These are phyloP conservation scores for Sipha maydis DNA, from an alignment of 2,888 invertebrate genomes.

Conservation along the genomic window DNA sequence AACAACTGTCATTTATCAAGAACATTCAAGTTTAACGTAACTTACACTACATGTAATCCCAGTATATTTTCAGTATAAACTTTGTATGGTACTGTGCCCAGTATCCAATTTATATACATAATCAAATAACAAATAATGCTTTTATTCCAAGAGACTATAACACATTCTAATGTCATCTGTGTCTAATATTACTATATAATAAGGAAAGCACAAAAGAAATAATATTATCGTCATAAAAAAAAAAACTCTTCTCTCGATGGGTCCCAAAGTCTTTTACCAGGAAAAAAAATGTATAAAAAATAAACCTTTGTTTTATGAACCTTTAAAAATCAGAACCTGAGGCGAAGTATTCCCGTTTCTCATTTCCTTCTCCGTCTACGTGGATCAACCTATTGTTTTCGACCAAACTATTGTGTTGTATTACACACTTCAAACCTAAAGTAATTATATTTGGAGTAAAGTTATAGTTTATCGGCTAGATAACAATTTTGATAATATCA, in stretches of 20 bases:
- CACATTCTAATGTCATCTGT: conserved; percentile 14
- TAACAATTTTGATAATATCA: background rate
- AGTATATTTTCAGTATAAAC: background rate
- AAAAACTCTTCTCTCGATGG: conserved; percentile 19
- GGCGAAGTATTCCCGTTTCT: background rate
- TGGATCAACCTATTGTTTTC: conserved; percentile 11
- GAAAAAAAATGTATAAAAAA: background rate
- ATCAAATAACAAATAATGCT: background rate
- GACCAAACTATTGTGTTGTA: conserved; percentile 15
- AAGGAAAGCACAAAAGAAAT: conserved; percentile 1
- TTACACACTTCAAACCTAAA: conserved; percentile 14
- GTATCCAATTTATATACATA: background rate
- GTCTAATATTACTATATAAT: background rate
- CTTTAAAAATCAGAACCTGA: conserved; percentile 23
- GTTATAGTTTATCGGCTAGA: conserved; percentile 23
- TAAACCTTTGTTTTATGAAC: conserved; percentile 29
- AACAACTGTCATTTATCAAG: background rate
- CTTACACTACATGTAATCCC: background rate
- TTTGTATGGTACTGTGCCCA: background rate
- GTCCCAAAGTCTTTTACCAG: background rate
- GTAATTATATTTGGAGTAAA: background rate
- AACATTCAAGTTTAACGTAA: background rate
- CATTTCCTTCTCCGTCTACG: background rate
- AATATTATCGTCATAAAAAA: conserved; percentile 16
- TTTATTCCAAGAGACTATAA: conserved; percentile 23